Evolutionary conservation across 2,113 vertebrate species (phyloP), one percentile per base, ranked within the genome.

Genomic region (Equus quagga): DNA sequence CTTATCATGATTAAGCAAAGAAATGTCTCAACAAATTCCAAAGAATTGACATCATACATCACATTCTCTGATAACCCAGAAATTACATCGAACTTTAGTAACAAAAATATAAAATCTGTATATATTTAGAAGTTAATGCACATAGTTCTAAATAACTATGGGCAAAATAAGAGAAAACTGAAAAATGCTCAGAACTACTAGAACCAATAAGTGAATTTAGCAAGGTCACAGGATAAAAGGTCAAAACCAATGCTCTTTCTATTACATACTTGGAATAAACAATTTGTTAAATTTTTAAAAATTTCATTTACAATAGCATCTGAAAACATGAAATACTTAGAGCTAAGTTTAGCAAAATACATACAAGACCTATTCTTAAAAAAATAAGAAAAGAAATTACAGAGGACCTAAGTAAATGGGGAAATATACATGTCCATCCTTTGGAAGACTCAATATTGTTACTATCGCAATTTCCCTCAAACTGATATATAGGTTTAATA

Each of bases 61-160:
- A 79, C 46, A 54, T 41, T 90, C 46, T 67, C 75, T 26, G n/a
- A 17, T 41, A 90, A 90, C 24, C 33, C 62, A 90, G 88, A 67
- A 90, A 90, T 67, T 41, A 65, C 2, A 60, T 65, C 73, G 41
- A 79, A 79, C 73, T 79, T 75, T 12, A 75, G 36, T 58, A 75
- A 89, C 69, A 75, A 89, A 89, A 89, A 62, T 62, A n/a, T 89
- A 89, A 62, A 41, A 75, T 89, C 18, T 79, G 31, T 31, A 79
- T 60, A 31, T 36, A 79, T 13, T 65, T 65, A 67, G 73, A 28
- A 79, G 60, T 33, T 51, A 78, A 67, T 31, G 60, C 28, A 75
- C 17, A 54, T 4, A 79, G 62, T 79, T 90, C 60, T 51, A 78
- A 90, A 36, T 65, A 67, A 79, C 46, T 79, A 12, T 2, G 44